These are phyloP conservation scores for Chaetophractus vellerosus DNA, from an alignment of 2,797 vertebrate species.

Conservation along the genomic window DNA sequence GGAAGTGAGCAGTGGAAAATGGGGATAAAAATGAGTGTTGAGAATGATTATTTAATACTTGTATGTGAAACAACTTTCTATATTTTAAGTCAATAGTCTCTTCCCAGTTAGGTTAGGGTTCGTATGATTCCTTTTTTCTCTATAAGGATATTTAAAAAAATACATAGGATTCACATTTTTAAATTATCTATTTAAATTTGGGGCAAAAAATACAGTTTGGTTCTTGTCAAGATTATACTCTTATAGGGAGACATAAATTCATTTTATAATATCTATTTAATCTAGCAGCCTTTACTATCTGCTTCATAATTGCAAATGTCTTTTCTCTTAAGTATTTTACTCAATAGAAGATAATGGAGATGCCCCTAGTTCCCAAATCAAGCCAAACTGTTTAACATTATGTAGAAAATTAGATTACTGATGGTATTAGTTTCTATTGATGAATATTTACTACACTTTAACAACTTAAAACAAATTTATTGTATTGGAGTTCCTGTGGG, in stretches of 20 bases:
- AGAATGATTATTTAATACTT: too few relatives aligned
- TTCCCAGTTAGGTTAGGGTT: not conserved
- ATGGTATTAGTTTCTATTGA: slow-evolving; percentile 3
- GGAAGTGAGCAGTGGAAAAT: not conserved
- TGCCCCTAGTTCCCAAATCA: not conserved
- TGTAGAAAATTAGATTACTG: slow-evolving; percentile 17
- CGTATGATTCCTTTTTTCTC: not conserved
- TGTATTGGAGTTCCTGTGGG: not conserved
- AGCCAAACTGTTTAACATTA: slow-evolving; percentile 31
- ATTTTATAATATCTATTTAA: slow-evolving; percentile 24
- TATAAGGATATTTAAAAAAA: not conserved
- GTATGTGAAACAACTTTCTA: not conserved
- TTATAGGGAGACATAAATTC: not conserved
- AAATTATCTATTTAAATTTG: slow-evolving; percentile 34
- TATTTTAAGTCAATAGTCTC: not conserved
- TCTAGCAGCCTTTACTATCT: not conserved
- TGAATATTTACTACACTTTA: not conserved
- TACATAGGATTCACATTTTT: not conserved
- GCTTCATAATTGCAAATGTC: slow-evolving; percentile 12
- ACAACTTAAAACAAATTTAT: slow-evolving; percentile 29
- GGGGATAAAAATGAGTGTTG: not conserved
- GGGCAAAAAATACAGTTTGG: not conserved
- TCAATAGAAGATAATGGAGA: not conserved
- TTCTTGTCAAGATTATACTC: not conserved
- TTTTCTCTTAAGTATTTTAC: not conserved